A percentile compares a stretch with the other conserved stretches of the same genome.
Evolutionary conservation across 2,113 vertebrate genomes (phyloP).

Genomic region (Sinocyclocheilus anophthalmus): DNA sequence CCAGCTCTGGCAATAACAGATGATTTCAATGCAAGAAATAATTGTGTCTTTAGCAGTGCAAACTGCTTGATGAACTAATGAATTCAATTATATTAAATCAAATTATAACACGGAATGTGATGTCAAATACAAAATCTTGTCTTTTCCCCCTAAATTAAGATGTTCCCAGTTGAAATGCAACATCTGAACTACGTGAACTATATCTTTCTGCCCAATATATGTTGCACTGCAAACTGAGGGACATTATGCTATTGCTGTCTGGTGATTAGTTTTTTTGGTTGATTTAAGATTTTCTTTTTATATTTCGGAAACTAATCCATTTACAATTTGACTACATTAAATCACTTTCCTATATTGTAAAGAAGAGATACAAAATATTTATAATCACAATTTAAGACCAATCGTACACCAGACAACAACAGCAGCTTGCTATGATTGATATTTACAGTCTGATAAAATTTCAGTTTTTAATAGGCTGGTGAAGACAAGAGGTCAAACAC

Average conservation of each 20-base stretch:
- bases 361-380: background rate
- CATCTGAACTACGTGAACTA: background rate
- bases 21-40: background rate
- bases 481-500: slow-evolving; percentile 12
- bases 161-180: slow-evolving; percentile 15
- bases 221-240: slow-evolving; percentile 25
- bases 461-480: slow-evolving; percentile 25
- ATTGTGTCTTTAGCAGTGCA: background rate
- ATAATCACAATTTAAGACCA: background rate
- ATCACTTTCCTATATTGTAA: background rate
- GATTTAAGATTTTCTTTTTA: background rate
- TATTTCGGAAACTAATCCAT: background rate
- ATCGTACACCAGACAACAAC: slow-evolving; percentile 61
- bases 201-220: background rate
- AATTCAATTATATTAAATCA: background rate
- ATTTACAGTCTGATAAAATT: background rate
- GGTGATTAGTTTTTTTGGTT: background rate
- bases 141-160: background rate
- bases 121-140: slow-evolving; percentile 52
- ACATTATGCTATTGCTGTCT: slow-evolving; percentile 27
- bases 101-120: slow-evolving; percentile 24
- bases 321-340: background rate
- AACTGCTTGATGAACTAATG: background rate
- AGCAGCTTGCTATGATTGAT: slow-evolving; percentile 15
- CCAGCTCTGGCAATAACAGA: background rate